Evolutionary conservation across 2,888 invertebrate species (phyloP).

Genomic region (Plagodis pulveraria): DNA sequence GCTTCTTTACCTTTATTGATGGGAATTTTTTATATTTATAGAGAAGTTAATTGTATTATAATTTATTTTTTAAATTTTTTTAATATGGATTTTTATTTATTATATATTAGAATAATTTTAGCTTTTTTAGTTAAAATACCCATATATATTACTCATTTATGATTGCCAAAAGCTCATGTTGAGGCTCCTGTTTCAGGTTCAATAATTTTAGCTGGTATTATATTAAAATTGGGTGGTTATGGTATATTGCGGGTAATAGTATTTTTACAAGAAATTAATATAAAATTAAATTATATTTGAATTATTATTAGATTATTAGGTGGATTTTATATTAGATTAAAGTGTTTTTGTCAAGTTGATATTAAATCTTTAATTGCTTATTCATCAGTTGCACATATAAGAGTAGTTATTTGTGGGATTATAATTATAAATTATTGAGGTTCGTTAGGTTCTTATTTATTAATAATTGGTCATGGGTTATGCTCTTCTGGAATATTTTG

Average conservation of each 20-base stretch:
- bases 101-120: constrained; percentile 83
- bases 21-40: constrained; percentile 82
- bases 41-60: constrained; percentile 72
- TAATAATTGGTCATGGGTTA: constrained; percentile 88
- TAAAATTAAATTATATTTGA: constrained; percentile 81
- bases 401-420: constrained; percentile 84
- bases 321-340: constrained; percentile 85
- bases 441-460: constrained; percentile 76
- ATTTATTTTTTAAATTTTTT: constrained; percentile 79
- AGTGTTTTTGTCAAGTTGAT: constrained; percentile 89
- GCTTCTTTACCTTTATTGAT: constrained; percentile 87
- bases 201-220: constrained; percentile 90
- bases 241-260: constrained; percentile 85
- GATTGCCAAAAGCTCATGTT: constrained; percentile 90
- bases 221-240: constrained; percentile 90
- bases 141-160: constrained; percentile 88
- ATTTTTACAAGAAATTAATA: constrained; percentile 72
- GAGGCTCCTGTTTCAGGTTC: constrained; percentile 90
- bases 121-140: constrained; percentile 90
- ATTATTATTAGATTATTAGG: constrained; percentile 84
- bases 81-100: constrained; percentile 68
- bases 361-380: constrained; percentile 90
- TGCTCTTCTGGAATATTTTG: constrained; percentile 88
- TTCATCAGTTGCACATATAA: constrained; percentile 90
- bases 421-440: constrained; percentile 85